Evolutionary conservation across 2,888 invertebrate genomes (phyloP), one percentile per base, ranked within the genome.

Genomic region (Graphium colonna): DNA sequence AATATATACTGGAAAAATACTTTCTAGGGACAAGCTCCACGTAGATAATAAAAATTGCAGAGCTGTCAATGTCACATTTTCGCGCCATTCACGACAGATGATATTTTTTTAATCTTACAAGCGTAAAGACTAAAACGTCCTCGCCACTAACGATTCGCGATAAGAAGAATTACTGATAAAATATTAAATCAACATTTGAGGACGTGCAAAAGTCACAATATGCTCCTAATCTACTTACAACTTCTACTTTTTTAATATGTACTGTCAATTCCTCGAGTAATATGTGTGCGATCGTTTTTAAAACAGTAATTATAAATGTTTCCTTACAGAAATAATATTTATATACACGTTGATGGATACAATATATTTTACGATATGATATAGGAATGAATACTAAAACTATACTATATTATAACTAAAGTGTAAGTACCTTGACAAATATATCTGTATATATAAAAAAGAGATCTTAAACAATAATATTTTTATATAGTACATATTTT

Each of bases 211-310:
- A 9, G 31, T 31, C 31, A 9, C 31, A 31, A 10, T 31, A 9
- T 7, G 8, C 10, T 9, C 31, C 31, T 31, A 31, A 9, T 31
- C 31, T 31, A 31, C 31, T 31, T 31, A 31, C 31, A 31, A 31
- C 10, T 3, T 9, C 31, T 31, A 31, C 31, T 43, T 43, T 26
- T 42, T 26, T 10, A 18, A 43, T 16, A 31, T 44, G 9, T 44
- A 31, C 44, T 44, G 16, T 44, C 44, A 44, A 33, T 44, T 44
- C 44, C 44, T 9, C 10, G 16, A 26, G 15, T 44, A 44, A 10
- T 44, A 10, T 44, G 28, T 44, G 43, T 43, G 21, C 31, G 31
- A 9, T 31, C 9, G 10, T 7, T 31, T 31, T 31, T 31, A 31
- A 31, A 31, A 31, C 10, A 9, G 31, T 31, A 7, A 31, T 31